Evolutionary conservation across 2,797 vertebrate species (phyloP).

Genomic region (Chromis chromis): DNA sequence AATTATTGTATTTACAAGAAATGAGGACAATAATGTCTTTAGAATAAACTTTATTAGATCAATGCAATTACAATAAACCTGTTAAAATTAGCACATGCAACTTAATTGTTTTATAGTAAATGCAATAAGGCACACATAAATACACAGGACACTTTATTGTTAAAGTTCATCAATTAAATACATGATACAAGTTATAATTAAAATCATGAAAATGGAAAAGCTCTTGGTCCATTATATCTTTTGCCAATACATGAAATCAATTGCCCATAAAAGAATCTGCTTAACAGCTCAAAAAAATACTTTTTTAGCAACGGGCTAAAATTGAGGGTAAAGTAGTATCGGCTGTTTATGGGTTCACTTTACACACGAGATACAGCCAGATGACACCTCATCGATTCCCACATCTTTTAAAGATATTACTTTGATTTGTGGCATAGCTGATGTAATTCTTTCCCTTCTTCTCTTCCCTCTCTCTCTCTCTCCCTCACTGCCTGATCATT

Average conservation of each 20-base stretch:
- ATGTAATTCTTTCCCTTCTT: conserved; percentile 57
- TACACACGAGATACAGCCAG: conserved; percentile 57
- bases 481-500: conserved; percentile 43
- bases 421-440: conserved; percentile 79
- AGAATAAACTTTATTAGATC: conserved; percentile 65
- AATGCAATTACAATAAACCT: conserved; percentile 57
- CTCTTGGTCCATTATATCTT: conserved; percentile 27
- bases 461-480: conserved; percentile 27
- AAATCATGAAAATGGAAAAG: conserved; percentile 17
- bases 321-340: conserved; percentile 35
- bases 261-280: conserved; percentile 30
- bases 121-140: conserved; percentile 35
- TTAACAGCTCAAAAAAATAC: conserved; percentile 30
- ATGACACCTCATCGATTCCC: conserved; percentile 74
- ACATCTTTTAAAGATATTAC: conserved; percentile 79
- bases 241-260: conserved; percentile 42
- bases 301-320: conserved; percentile 23
- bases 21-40: conserved; percentile 58
- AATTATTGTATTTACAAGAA: conserved; percentile 62
- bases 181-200: conserved; percentile 32
- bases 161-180: conserved; percentile 38
- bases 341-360: conserved; percentile 69
- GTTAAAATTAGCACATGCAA: conserved; percentile 45
- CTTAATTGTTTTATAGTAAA: conserved; percentile 50
- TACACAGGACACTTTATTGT: conserved; percentile 41